Evolutionary conservation across 1,140 invertebrate species (phyloP).

Genomic region (Magallana angulata): DNA sequence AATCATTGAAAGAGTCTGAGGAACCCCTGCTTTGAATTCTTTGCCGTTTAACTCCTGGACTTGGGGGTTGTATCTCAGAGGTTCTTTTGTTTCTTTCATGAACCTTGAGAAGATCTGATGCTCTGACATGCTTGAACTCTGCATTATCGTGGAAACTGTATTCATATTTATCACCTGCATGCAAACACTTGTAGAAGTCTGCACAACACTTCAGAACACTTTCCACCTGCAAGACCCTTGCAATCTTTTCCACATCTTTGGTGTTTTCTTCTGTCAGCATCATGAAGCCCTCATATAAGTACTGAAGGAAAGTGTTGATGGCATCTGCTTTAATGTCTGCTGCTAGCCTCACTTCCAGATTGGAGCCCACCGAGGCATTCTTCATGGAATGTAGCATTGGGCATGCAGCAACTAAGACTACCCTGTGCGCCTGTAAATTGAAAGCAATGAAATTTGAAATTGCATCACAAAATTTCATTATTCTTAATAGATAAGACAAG

Average conservation of each 20-base stretch:
- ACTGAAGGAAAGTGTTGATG: slow-evolving; percentile 54
- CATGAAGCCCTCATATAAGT: slow-evolving; percentile 58
- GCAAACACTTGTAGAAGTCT: slow-evolving; percentile 51
- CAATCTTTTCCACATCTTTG: slow-evolving; percentile 51
- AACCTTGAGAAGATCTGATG: slow-evolving; percentile 44
- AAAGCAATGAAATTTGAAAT: slow-evolving; percentile 21
- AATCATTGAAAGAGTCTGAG: background rate
- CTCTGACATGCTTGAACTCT: slow-evolving; percentile 48
- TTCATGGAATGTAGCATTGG: slow-evolving; percentile 55
- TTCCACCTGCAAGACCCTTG: slow-evolving; percentile 51
- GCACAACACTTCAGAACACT: slow-evolving; percentile 54
- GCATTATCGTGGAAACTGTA: slow-evolving; percentile 45
- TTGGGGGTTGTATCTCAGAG: slow-evolving; percentile 36
- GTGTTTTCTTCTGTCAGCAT: slow-evolving; percentile 54
- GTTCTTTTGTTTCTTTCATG: slow-evolving; percentile 35
- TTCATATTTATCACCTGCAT: slow-evolving; percentile 37
- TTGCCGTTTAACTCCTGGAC: slow-evolving; percentile 46
- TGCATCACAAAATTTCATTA: background rate
- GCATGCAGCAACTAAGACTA: slow-evolving; percentile 53
- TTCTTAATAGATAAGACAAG: background rate
- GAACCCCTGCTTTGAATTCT: slow-evolving; percentile 31
- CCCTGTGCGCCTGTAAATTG: slow-evolving; percentile 49
- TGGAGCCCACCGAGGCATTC: slow-evolving; percentile 41
- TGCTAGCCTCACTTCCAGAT: slow-evolving; percentile 49
- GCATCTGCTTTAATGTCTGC: slow-evolving; percentile 49